Evolutionary conservation across 1,140 invertebrate genomes (phyloP).

Genomic region (Oncopodura yosiiana): DNA sequence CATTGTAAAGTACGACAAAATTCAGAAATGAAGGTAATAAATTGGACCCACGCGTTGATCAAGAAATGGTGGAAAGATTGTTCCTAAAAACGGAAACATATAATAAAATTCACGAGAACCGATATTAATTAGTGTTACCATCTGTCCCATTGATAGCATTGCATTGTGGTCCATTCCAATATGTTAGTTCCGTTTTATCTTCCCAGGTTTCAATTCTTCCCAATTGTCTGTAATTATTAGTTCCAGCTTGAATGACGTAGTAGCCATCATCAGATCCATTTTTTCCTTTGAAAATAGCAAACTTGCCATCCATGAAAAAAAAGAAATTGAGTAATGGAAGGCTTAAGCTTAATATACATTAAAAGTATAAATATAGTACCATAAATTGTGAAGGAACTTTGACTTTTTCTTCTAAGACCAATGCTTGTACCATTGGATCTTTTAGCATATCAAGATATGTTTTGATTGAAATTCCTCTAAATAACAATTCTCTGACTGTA

Average conservation of each 20-base stretch:
- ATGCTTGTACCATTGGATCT: conserved; percentile 1
- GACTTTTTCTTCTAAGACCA: conserved; percentile 6
- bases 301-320: conserved; percentile 16
- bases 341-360: no score
- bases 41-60: no score
- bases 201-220: conserved; percentile 54
- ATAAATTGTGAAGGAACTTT: no score
- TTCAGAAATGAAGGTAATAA: no score
- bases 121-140: no score
- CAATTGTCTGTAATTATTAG: conserved; percentile 54
- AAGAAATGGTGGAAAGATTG: conserved; percentile 10
- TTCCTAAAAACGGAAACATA: no score
- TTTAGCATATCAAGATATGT: conserved; percentile 13
- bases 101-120: no score
- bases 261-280: conserved; percentile 48
- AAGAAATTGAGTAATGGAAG: no score
- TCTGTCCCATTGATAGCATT: conserved; percentile 64
- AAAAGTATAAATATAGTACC: no score
- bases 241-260: conserved; percentile 56
- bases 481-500: conserved; percentile 20
- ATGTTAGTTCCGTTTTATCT: conserved; percentile 36
- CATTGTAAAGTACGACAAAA: no score
- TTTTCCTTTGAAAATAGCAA: conserved; percentile 35
- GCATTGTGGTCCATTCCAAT: conserved; percentile 43
- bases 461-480: conserved; percentile 17